Percentiles rank a stretch among this genome's conserved stretches.
phyloP scores from a whole-genome alignment of 2,113 vertebrate species.

The Pachyramphus minor region DNA sequence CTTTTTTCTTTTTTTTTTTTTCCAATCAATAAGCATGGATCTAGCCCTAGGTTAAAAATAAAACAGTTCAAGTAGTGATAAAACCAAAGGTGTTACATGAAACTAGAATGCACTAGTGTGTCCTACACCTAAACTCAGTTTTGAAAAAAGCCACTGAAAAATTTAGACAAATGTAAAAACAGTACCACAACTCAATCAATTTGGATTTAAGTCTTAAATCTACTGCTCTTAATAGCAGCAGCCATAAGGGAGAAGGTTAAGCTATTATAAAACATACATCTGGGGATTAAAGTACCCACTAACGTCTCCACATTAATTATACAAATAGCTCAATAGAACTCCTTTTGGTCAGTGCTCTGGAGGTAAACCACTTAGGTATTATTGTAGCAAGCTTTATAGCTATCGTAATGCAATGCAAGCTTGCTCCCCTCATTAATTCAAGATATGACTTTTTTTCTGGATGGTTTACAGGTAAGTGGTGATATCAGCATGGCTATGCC shows the following conservation, averaged over 20 bases:
- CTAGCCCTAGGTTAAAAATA: neutral
- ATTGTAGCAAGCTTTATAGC: conserved; percentile 5
- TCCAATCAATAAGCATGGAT: neutral
- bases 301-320: neutral
- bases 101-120: neutral
- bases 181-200: neutral
- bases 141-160: neutral
- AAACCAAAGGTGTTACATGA: neutral
- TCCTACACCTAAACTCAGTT: neutral
- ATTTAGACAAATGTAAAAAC: neutral
- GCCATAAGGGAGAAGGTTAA: neutral
- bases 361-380: neutral
- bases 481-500: neutral
- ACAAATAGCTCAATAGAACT: neutral
- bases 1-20: neutral
- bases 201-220: conserved; percentile 4
- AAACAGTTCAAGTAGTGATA: neutral
- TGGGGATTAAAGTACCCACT: neutral
- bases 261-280: neutral
- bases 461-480: neutral
- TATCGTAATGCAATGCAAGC: neutral
- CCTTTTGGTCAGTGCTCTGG: neutral
- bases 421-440: neutral
- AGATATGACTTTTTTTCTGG: neutral
- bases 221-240: neutral